phyloP scores from a whole-genome alignment of 2,797 vertebrate species.

The Ctenopoma multispine region DNA sequence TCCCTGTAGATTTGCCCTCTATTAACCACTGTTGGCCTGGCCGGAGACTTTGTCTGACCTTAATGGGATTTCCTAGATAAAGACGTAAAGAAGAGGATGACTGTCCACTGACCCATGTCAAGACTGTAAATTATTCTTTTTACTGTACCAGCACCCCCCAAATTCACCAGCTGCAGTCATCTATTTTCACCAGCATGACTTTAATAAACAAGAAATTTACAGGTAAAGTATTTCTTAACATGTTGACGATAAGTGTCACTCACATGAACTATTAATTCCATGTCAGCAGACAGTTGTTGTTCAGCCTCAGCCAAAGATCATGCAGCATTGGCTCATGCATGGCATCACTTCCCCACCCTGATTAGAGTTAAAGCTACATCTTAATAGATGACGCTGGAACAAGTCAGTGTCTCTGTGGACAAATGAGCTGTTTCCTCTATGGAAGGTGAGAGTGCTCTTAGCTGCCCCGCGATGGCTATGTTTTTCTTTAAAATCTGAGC shows the following conservation, averaged over 20 bases:
- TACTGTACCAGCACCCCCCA: neutral
- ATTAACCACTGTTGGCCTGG: slow-evolving; percentile 52
- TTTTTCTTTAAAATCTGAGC: slow-evolving; percentile 46
- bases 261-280: slow-evolving; percentile 16
- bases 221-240: neutral
- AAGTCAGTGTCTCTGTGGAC: slow-evolving; percentile 37
- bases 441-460: slow-evolving; percentile 42
- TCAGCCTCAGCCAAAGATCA: slow-evolving; percentile 32
- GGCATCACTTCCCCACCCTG: slow-evolving; percentile 4
- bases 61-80: slow-evolving; percentile 40
- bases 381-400: slow-evolving; percentile 26
- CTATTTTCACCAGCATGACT: neutral
- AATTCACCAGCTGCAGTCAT: neutral
- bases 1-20: slow-evolving; percentile 57
- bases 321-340: slow-evolving; percentile 16
- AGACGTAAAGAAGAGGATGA: slow-evolving; percentile 12
- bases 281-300: slow-evolving; percentile 11
- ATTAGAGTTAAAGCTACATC: slow-evolving; percentile 30
- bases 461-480: slow-evolving; percentile 10
- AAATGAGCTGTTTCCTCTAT: slow-evolving; percentile 46
- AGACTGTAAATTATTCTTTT: neutral
- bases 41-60: slow-evolving; percentile 39
- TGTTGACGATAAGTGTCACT: neutral
- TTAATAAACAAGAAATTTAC: neutral
- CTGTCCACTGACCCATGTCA: neutral